Base-by-base conservation (phyloP, 2,888 invertebrate species). In the Idaea straminata region DNA sequence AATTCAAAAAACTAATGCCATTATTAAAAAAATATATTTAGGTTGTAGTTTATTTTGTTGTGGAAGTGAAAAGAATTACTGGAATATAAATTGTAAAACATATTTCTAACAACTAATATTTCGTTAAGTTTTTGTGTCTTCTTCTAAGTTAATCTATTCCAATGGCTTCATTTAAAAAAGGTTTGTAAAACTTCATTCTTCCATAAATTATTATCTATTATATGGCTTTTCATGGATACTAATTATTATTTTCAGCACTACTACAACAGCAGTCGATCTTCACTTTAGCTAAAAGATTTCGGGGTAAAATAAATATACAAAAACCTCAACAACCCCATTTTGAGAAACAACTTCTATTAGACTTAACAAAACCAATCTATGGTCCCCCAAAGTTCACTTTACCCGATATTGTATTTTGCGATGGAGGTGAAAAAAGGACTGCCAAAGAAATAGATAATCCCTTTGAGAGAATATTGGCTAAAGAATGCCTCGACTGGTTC, bases 281-380 rank as follows among this genome's bases (percentile, higher is more conserved):
- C n/a, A 69, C 93, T 15, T 85, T 95, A 75, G 92, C 94, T 5
- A 95, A 95, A 80, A 92, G 97, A 73, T 96, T 94, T 82, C 93
- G 96, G 34, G 95, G 95, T 3, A 96, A 96, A 89, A 96, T 97
- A 63, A 97, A 97, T 79, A 94, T 97, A 59, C 95, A 96, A 83
- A 94, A 92, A 72, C 97, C 97, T 0, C 94, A 93, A 77, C 88
- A 94, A 62, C 95, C 96, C 0, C 96, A 96, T 83, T 96, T 94
- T 80, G 94, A 94, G 72, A 94, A 95, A 71, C 95, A 95, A 16
- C 92, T 94, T 72, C 91, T 96, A 59, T 83, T 96, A 61, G 94
- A 94, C 72, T 87, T 96, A n/a, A 86, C 95, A 0, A 93, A 94
- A 77, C 96, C 97, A 0, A 89, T 89, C 59, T 95, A 94, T 77